Conservation (phyloP, 2,113 vertebrate genomes). For the Chelonoidis abingdonii region DNA sequence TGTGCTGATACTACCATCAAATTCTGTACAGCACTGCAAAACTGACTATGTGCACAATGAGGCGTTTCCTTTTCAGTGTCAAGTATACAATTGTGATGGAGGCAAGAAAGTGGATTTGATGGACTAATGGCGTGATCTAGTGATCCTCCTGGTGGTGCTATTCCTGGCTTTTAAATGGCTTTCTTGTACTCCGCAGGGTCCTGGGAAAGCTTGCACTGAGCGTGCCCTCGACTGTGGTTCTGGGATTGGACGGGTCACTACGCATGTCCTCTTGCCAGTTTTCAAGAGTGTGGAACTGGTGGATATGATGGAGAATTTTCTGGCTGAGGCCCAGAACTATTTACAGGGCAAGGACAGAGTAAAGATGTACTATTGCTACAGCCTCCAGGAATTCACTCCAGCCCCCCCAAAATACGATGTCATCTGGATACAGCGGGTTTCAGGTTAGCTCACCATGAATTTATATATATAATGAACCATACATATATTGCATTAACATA, state of each 20-base stretch:
- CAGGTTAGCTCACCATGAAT: conserved; percentile 83
- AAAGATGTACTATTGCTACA: conserved; percentile 90
- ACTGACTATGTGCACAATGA: not conserved
- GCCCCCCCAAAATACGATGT: conserved; percentile 88
- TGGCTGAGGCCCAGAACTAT: conserved; percentile 92
- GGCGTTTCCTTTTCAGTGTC: not conserved
- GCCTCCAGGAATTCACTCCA: conserved; percentile 92
- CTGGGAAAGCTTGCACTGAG: conserved; percentile 88
- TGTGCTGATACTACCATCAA: not conserved
- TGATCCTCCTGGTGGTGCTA: not conserved
- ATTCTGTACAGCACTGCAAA: not conserved
- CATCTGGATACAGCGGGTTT: conserved; percentile 99
- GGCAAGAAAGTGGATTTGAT: not conserved
- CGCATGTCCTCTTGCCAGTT: conserved; percentile 91
- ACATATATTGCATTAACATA: not conserved
- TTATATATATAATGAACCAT: not conserved
- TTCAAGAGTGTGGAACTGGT: conserved; percentile 92
- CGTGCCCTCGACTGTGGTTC: conserved; percentile 92
- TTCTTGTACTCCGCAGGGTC: conserved; percentile 80
- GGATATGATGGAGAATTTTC: conserved; percentile 96
- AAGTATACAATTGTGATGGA: not conserved
- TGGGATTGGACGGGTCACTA: conserved; percentile 93
- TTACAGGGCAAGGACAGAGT: conserved; percentile 86
- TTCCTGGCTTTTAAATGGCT: not conserved
- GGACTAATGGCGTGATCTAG: not conserved